Base-by-base conservation (phyloP, 2,797 vertebrate species). In the Tenualosa ilisha region DNA sequence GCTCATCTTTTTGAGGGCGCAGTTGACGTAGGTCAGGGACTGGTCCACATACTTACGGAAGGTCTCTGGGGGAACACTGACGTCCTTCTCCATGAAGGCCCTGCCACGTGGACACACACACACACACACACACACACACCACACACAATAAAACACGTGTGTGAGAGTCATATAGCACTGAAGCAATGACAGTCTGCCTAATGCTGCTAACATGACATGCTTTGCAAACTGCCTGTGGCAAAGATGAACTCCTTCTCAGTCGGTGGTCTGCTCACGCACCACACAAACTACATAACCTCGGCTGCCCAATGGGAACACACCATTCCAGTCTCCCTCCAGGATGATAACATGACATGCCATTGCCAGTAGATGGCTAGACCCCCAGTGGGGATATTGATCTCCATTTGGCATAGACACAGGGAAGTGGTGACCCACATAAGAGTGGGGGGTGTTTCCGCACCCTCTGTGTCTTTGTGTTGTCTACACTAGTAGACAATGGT, bases 11-110 rank as follows among this genome's bases (percentile, higher is more conserved):
- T 96, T 97, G 85, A 98, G 96, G 84, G 91, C 96, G 59, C 89
- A 89, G 94, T 98, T 98, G 93, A 98, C 87, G 88, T 97, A 95
- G 89, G 94, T 93, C 94, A 98, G 95, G 88, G 94, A 94, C 37
- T 88, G 68, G 54, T 96, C 95, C 90, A 97, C 93, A 24, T 97
- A 96, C 90, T 96, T 97, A 87, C 96, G 97, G 95, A 98, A 97
- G 5, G 95, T 95, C 93, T 98, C 97, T 0, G 97, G 96, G 83
- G 97, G 95, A 88, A 98, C 91, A 26, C 96, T 95, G 89, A 98
- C 93, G 88, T 98, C 97, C 89, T 96, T 94, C 65, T 98, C 97
- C 92, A 98, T 96, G 90, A 98, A 95, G 9, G 94, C 37, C 90
- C 97, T 98, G 95, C 82, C 31, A 75, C 17, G 85, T 88, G 86